phyloP scores from a whole-genome alignment of 2,113 vertebrate genomes.

The Monopterus albus region DNA sequence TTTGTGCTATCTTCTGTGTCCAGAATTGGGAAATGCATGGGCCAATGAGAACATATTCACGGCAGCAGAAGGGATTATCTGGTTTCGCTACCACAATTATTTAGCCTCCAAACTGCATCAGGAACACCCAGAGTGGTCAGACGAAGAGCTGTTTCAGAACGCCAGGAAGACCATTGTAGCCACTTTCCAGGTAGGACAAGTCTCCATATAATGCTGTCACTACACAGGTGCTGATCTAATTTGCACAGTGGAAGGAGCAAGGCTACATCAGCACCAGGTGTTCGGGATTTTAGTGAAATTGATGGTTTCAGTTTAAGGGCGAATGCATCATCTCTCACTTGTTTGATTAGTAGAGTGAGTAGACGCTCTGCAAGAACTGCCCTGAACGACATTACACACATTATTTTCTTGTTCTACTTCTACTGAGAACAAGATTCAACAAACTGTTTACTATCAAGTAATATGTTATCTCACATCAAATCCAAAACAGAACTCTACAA shows the following conservation, averaged over 20 bases:
- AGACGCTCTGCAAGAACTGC: conserved; percentile 14
- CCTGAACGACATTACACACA: neutral
- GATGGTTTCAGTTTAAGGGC: conserved; percentile 28
- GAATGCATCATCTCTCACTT: conserved; percentile 36
- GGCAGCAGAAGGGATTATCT: conserved; percentile 88
- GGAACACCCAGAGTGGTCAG: conserved; percentile 84
- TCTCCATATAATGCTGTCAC: conserved; percentile 58
- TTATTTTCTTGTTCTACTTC: neutral
- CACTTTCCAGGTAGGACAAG: conserved; percentile 90
- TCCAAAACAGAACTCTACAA: neutral
- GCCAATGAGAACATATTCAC: conserved; percentile 93
- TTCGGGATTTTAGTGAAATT: conserved; percentile 45
- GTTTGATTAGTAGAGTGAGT: conserved; percentile 33
- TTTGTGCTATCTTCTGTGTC: conserved; percentile 33
- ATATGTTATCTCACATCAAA: neutral
- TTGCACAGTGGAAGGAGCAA: conserved; percentile 47
- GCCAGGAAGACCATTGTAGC: conserved; percentile 90
- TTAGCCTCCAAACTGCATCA: conserved; percentile 78
- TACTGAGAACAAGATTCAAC: neutral
- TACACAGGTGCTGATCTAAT: conserved; percentile 64
- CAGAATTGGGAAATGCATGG: conserved; percentile 91
- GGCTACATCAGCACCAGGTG: conserved; percentile 54
- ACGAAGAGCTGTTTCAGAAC: conserved; percentile 92
- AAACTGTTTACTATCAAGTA: neutral
- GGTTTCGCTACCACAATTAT: conserved; percentile 96